Evolutionary conservation across 2,113 vertebrate genomes (phyloP).

Genomic region (Scortum barcoo): DNA sequence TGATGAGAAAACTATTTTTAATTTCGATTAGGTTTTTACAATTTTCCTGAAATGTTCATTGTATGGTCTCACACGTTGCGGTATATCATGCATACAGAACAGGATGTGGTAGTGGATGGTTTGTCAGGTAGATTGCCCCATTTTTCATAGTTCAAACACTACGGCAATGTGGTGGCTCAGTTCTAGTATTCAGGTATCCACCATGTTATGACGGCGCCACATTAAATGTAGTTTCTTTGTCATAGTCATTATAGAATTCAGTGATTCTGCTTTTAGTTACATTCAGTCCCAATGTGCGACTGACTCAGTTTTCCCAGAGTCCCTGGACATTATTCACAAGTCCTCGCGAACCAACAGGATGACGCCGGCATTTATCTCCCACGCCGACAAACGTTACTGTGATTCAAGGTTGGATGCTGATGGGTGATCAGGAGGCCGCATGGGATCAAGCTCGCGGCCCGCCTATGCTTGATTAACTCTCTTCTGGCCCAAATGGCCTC

Average conservation of each 20-base stretch:
- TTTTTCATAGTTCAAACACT: neutral
- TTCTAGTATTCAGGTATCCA: neutral
- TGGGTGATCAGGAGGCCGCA: conserved; percentile 43
- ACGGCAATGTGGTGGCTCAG: too few species aligned
- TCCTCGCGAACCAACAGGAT: conserved; percentile 2
- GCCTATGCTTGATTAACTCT: conserved; percentile 63
- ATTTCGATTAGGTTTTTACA: neutral
- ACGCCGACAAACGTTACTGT: conserved; percentile 16
- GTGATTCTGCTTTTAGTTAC: neutral
- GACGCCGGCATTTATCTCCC: neutral
- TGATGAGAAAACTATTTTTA: neutral
- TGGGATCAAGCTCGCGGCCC: conserved; percentile 38
- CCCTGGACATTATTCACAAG: neutral
- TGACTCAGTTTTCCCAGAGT: neutral
- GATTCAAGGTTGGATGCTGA: conserved; percentile 13
- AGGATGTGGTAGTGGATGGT: neutral
- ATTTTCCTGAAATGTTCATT: neutral
- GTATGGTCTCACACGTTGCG: neutral
- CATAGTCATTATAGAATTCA: neutral
- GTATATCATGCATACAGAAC: too few species aligned
- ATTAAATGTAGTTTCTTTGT: neutral
- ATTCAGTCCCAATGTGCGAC: neutral
- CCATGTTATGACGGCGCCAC: neutral
- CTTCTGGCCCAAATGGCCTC: conserved; percentile 61
- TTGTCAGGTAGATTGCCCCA: neutral